Percentiles rank a stretch among this genome's conserved stretches.
Evolutionary conservation across 2,113 vertebrate genomes (phyloP).

Genomic region (Scolopax mira): DNA sequence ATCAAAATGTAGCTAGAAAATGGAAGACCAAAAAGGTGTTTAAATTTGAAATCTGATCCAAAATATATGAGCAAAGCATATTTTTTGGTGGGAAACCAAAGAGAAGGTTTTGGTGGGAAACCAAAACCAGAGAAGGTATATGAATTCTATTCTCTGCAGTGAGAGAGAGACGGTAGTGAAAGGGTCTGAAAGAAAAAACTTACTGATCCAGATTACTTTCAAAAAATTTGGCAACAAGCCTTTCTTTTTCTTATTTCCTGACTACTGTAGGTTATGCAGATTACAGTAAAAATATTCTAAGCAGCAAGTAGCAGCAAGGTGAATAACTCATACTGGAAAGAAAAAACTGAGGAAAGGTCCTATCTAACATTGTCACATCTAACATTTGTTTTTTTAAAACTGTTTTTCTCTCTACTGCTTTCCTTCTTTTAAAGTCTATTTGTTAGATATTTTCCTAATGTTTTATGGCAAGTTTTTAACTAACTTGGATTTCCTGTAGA

Average conservation of each 20-base stretch:
- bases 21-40: not conserved
- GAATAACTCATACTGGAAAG: not conserved
- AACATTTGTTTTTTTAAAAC: not conserved
- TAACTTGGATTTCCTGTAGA: not conserved
- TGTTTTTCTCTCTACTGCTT: not conserved
- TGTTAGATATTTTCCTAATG: not conserved
- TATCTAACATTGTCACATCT: not conserved
- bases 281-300: not conserved
- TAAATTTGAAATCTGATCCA: not conserved
- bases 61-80: not conserved
- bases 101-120: not conserved
- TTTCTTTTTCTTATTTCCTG: not conserved
- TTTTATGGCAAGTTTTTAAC: not conserved
- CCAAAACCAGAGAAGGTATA: not conserved
- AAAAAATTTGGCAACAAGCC: not conserved
- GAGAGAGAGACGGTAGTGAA: not conserved
- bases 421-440: not conserved
- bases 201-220: rapidly evolving
- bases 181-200: not conserved
- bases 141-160: not conserved
- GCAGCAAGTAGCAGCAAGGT: not conserved
- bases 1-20: not conserved
- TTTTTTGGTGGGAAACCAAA: not conserved
- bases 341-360: not conserved
- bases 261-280: not conserved